These are phyloP conservation scores for Sterna hirundo DNA, from an alignment of 2,113 vertebrate species.

Conservation along the genomic window DNA sequence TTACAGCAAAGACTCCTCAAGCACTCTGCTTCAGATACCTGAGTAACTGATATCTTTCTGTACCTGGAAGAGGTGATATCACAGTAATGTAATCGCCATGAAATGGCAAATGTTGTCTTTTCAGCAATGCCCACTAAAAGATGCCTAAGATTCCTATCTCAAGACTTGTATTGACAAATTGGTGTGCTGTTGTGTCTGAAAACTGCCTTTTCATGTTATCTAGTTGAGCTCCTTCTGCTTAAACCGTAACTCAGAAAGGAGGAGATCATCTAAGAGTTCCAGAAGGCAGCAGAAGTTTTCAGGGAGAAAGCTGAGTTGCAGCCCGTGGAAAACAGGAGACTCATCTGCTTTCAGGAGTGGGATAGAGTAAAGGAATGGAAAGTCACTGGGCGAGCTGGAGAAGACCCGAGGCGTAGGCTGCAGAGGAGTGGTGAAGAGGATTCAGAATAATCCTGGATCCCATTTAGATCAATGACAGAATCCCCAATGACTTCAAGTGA, in stretches of 20 bases:
- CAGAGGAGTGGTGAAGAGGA: neutral
- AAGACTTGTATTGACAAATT: neutral
- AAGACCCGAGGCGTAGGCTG: neutral
- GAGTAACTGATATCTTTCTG: neutral
- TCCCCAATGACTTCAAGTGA: neutral
- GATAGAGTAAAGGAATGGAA: neutral
- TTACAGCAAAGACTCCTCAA: neutral
- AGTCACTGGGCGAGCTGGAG: neutral
- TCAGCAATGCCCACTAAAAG: neutral
- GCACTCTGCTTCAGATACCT: neutral
- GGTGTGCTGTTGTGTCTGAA: neutral
- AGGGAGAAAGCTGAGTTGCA: neutral
- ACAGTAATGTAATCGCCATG: neutral
- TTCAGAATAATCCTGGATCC: neutral
- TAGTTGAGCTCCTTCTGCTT: neutral
- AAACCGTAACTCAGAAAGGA: neutral
- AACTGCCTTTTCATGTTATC: neutral
- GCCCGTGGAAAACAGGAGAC: neutral
- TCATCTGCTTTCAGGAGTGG: neutral
- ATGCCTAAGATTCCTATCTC: neutral
- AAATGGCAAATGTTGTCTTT: conserved; percentile 9
- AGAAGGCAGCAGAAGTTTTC: neutral
- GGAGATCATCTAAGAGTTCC: neutral
- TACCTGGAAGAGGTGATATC: neutral
- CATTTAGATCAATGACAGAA: neutral